A percentile compares a stretch with the other conserved stretches of the same genome.
phyloP scores from a whole-genome alignment of 2,888 invertebrate species.

The Stenurella melanura region DNA sequence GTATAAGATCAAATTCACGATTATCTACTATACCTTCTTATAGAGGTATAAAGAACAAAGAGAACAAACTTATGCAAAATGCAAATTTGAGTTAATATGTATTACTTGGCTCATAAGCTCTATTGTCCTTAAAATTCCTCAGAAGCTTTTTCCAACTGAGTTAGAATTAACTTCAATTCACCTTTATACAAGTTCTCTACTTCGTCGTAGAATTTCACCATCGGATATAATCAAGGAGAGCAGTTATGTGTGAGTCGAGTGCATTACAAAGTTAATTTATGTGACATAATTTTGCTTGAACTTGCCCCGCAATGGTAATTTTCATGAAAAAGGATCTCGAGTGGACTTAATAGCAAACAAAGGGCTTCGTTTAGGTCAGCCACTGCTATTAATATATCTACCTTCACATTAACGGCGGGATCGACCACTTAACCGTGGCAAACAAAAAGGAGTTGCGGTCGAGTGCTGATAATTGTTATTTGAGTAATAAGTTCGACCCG shows the following conservation, averaged over 20 bases:
- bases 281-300: slow-evolving; percentile 1
- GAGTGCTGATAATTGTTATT: neutral
- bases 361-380: neutral
- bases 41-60: too few relatives aligned
- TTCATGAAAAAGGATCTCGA: slow-evolving; percentile 7
- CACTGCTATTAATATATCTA: neutral
- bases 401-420: neutral
- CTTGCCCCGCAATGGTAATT: slow-evolving; percentile 3
- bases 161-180: neutral
- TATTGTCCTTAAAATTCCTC: too few relatives aligned
- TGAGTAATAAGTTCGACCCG: neutral
- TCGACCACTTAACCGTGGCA: neutral
- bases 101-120: too few relatives aligned
- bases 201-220: neutral
- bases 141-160: neutral
- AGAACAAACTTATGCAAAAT: too few relatives aligned
- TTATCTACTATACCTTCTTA: too few relatives aligned
- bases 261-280: neutral
- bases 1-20: too few relatives aligned
- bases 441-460: neutral
- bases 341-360: neutral
- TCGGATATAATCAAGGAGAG: neutral
- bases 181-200: neutral
- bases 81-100: too few relatives aligned
- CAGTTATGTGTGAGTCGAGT: neutral